These are phyloP conservation scores for Archaeoteleia sp. DNA, from an alignment of 2,888 invertebrate genomes.

Conservation along the genomic window DNA sequence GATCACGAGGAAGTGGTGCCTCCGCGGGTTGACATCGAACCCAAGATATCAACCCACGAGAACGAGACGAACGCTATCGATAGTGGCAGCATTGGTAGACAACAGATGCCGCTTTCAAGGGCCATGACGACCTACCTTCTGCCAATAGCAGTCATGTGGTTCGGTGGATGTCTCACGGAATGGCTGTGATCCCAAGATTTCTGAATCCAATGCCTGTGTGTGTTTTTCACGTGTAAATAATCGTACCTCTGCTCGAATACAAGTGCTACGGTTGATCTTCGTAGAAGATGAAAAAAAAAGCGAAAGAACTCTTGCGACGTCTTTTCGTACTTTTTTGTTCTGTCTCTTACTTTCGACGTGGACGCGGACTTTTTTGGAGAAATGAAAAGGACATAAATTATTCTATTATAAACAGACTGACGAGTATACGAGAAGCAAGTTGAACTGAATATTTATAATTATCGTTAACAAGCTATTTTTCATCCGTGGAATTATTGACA, in stretches of 20 bases:
- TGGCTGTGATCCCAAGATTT: conserved; percentile 82
- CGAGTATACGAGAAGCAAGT: conserved; percentile 62
- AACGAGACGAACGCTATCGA: conserved; percentile 53
- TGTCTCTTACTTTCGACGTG: too few relatives aligned
- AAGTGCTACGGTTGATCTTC: conserved; percentile 29
- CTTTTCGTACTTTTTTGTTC: conserved; percentile 14
- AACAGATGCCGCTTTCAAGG: conserved; percentile 77
- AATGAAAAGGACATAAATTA: conserved; percentile 20
- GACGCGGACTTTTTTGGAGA: too few relatives aligned
- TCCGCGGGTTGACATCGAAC: conserved; percentile 60
- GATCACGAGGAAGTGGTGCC: conserved; percentile 62
- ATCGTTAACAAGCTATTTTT: conserved; percentile 7
- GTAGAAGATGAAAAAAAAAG: not conserved
- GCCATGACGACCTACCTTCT: conserved; percentile 85
- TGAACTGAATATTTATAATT: conserved; percentile 61
- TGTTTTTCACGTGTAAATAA: conserved; percentile 45
- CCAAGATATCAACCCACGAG: conserved; percentile 49
- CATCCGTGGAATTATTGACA: not conserved
- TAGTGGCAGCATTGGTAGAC: conserved; percentile 72
- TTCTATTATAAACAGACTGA: conserved; percentile 22
- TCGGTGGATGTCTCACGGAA: conserved; percentile 87
- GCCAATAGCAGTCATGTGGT: conserved; percentile 90
- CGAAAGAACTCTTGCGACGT: conserved; percentile 7
- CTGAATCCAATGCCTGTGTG: conserved; percentile 33
- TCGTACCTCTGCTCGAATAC: conserved; percentile 1